Percentiles rank a stretch among this genome's conserved stretches.
phyloP scores from a whole-genome alignment of 2,797 vertebrate genomes.

The Pitangus sulphuratus region DNA sequence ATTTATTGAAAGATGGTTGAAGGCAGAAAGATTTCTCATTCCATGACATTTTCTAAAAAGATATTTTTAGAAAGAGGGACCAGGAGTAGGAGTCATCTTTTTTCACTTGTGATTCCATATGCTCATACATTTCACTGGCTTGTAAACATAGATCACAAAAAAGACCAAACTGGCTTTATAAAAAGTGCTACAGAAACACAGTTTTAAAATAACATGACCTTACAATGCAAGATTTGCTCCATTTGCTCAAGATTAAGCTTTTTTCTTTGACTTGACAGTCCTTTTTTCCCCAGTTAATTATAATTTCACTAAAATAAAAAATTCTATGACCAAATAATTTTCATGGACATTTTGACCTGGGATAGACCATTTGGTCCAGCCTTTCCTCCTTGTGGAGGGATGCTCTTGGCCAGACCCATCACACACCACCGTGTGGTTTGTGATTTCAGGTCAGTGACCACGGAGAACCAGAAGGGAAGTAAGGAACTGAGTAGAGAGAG shows the following conservation, averaged over 20 bases:
- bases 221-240: background rate
- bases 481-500: background rate
- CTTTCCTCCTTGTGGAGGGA: background rate
- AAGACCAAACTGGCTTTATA: background rate
- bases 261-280: background rate
- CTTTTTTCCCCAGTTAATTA: background rate
- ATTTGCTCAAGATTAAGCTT: background rate
- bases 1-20: background rate
- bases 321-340: background rate
- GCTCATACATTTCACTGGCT: background rate
- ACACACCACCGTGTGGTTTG: background rate
- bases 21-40: background rate
- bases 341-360: background rate
- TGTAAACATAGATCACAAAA: background rate
- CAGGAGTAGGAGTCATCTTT: background rate
- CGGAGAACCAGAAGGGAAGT: background rate
- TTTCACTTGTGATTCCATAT: background rate
- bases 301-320: background rate
- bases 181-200: background rate
- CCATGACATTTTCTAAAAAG: background rate
- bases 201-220: conserved; percentile 15
- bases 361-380: background rate
- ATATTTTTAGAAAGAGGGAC: background rate
- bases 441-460: background rate
- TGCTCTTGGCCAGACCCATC: background rate